Base-by-base conservation (phyloP, 2,888 invertebrate species). In the Clunio marinus region DNA sequence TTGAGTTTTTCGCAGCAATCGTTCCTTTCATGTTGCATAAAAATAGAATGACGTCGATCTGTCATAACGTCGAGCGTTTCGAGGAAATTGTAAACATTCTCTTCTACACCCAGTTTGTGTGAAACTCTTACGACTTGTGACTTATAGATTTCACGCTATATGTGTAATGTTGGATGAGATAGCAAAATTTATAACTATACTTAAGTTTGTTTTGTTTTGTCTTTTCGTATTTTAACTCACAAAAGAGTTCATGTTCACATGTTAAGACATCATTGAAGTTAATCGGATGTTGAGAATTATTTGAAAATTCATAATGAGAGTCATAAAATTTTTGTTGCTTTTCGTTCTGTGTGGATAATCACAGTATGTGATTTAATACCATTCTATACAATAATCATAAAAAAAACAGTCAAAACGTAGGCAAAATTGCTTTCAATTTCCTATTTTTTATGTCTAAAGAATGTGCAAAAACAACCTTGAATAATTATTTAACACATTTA, bases 381-480 rank as follows among this genome's bases (percentile, higher is more conserved):
- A 32, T 32, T 32, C 41, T n/a, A n/a, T n/a, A n/a, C n/a, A n/a
- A n/a, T n/a, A n/a, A n/a, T n/a, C n/a, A n/a, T n/a, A n/a, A n/a
- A n/a, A n/a, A n/a, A n/a, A n/a, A n/a, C n/a, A n/a, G n/a, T n/a
- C n/a, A n/a, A n/a, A n/a, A n/a, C n/a, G n/a, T n/a, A 41, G n/a
- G 41, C 41, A 41, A 32, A 41, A 41, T n/a, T 41, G 15, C 15
- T 41, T 41, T 41, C 41, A 41, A 41, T n/a, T 41, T 41, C 41
- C 41, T 41, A 41, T 41, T 41, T 41, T 41, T 41, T 41, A 3
- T n/a, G n/a, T n/a, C n/a, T n/a, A n/a, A n/a, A n/a, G 41, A 3
- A 8, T 32, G 41, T 41, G 20, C 51, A 2, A 51, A 32, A 32
- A 51, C 20, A 8, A 28, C 63, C 45, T 63, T 63, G 41, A 63